A percentile compares a stretch with the other conserved stretches of the same genome.
phyloP scores from a whole-genome alignment of 2,113 vertebrate genomes.

The Microtus montanus region DNA sequence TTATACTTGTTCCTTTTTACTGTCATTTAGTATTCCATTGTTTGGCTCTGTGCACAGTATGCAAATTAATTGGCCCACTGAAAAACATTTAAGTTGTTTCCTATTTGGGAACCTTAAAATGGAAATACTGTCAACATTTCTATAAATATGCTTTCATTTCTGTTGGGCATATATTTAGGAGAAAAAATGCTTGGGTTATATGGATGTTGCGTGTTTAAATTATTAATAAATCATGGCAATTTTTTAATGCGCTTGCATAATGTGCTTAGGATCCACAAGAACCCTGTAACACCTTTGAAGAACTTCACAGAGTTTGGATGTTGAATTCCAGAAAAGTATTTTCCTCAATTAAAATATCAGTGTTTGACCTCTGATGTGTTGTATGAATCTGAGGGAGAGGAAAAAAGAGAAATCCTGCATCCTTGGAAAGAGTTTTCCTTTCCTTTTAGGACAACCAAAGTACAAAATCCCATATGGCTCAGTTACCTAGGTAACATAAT shows the following conservation, averaged over 20 bases:
- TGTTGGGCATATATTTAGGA: constrained; percentile 52
- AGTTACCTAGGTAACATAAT: neutral
- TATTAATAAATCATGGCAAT: constrained; percentile 45
- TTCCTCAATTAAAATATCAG: constrained; percentile 21
- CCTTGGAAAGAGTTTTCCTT: constrained; percentile 15
- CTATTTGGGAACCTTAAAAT: constrained; percentile 48
- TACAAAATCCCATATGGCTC: neutral
- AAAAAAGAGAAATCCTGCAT: neutral
- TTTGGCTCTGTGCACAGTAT: neutral
- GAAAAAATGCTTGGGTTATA: neutral
- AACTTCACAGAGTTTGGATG: constrained; percentile 2
- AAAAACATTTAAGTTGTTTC: constrained; percentile 45
- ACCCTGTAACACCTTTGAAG: neutral
- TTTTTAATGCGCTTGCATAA: constrained; percentile 38
- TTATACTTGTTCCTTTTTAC: constrained; percentile 26
- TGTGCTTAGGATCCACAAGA: neutral
- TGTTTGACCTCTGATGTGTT: neutral
- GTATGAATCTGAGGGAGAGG: constrained; percentile 3
- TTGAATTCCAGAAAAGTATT: constrained; percentile 15
- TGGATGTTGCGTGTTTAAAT: constrained; percentile 32
- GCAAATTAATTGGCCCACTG: neutral
- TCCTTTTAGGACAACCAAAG: constrained; percentile 38
- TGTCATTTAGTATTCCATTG: constrained; percentile 9
- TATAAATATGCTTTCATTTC: constrained; percentile 54
- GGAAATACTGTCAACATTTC: constrained; percentile 36